Conservation (phyloP, 2,888 invertebrate species). For the Stenolophus ochropezus region DNA sequence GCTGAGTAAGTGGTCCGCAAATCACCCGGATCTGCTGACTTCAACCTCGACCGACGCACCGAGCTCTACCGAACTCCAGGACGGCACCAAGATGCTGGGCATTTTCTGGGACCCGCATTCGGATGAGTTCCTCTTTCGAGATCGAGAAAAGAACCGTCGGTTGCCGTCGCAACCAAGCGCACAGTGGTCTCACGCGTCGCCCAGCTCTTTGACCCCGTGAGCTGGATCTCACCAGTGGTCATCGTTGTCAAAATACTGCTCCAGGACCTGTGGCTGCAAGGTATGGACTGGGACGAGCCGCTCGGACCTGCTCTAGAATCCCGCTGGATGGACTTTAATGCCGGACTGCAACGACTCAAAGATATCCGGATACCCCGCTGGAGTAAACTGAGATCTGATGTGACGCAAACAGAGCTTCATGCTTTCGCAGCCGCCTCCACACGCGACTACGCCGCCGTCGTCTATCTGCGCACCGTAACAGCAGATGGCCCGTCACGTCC, state of each 20-base stretch:
- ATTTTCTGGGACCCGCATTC: background rate
- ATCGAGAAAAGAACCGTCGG: too few species aligned
- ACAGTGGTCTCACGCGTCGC: background rate
- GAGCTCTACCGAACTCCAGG: background rate
- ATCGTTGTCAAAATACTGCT: conserved; percentile 54
- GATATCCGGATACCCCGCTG: background rate
- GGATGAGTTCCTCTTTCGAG: background rate
- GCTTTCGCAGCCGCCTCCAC: conserved; percentile 64
- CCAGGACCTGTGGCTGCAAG: conserved; percentile 48
- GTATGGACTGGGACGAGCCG: background rate
- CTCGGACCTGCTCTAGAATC: background rate
- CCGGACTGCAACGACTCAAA: background rate
- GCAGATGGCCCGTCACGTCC: too few species aligned
- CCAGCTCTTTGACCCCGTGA: conserved; percentile 39
- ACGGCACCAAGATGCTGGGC: background rate
- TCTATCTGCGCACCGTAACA: conserved; percentile 58
- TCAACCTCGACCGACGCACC: background rate
- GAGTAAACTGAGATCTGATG: too few species aligned
- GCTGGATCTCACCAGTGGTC: conserved; percentile 35
- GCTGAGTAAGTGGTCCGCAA: background rate
- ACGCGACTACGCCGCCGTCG: conserved; percentile 62
- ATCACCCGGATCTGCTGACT: background rate
- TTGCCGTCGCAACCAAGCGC: background rate
- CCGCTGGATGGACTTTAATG: background rate
- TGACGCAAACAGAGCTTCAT: conserved; percentile 44